These are phyloP conservation scores for Pterostichus niger DNA, from an alignment of 2,888 invertebrate species.

Conservation along the genomic window DNA sequence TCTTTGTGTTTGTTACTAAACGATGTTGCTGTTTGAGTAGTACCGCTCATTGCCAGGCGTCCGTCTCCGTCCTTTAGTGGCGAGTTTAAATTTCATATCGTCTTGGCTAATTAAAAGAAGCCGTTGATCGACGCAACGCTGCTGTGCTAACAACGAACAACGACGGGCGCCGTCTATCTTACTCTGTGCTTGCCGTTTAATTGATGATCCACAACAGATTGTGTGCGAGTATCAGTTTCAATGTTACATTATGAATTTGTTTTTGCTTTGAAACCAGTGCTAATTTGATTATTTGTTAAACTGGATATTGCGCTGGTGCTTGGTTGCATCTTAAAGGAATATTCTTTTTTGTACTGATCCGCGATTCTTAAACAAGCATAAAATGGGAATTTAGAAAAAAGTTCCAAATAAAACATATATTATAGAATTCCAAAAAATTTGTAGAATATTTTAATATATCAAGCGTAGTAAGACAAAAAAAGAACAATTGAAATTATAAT, in stretches of 20 bases:
- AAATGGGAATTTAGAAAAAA: too few species aligned
- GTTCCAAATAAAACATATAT: too few species aligned
- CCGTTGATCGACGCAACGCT: conserved; percentile 43
- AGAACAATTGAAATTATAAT: too few species aligned
- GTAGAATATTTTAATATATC: too few species aligned
- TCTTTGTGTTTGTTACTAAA: too few species aligned
- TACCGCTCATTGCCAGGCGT: background rate
- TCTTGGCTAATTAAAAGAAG: conserved; percentile 61
- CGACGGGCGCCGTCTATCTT: conserved; percentile 5
- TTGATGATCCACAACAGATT: conserved; percentile 39
- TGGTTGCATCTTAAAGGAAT: background rate
- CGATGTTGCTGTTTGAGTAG: background rate
- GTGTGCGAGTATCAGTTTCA: conserved; percentile 40
- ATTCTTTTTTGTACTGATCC: too few species aligned
- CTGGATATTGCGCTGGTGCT: conserved; percentile 26
- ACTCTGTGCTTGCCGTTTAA: conserved; percentile 24
- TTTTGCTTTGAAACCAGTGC: conserved; percentile 46
- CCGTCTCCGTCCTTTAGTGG: conserved; percentile 24
- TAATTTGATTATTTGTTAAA: conserved; percentile 45
- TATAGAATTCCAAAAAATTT: too few species aligned
- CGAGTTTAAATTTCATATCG: conserved; percentile 59
- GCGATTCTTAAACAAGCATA: too few species aligned
- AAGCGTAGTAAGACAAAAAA: too few species aligned
- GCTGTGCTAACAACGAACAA: background rate
- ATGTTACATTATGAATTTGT: conserved; percentile 46